A percentile compares a stretch with the other conserved stretches of the same genome.
phyloP scores from a whole-genome alignment of 2,888 invertebrate species.

The Melinaea marsaeus region DNA sequence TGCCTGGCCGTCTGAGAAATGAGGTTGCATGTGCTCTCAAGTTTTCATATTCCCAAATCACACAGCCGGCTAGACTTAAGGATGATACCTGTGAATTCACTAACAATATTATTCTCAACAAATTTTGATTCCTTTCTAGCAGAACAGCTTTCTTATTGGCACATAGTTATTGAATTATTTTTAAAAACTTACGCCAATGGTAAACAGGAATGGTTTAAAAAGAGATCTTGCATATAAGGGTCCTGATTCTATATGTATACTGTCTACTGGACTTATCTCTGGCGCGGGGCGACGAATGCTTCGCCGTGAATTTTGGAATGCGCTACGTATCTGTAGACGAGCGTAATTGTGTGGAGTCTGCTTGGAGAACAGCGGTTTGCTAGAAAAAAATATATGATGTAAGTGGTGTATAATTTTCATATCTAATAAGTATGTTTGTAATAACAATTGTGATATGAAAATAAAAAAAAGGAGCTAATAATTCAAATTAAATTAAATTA shows the following conservation, averaged over 20 bases:
- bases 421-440: too few relatives aligned
- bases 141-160: too few relatives aligned
- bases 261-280: slow-evolving; percentile 62
- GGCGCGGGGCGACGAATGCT: slow-evolving; percentile 42
- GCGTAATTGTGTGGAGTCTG: slow-evolving; percentile 32
- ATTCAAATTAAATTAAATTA: too few relatives aligned
- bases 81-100: slow-evolving; percentile 78
- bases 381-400: slow-evolving; percentile 30
- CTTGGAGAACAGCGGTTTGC: slow-evolving; percentile 38
- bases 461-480: too few relatives aligned
- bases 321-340: slow-evolving; percentile 51
- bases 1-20: slow-evolving; percentile 71
- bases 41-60: slow-evolving; percentile 93
- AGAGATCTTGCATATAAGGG: slow-evolving; percentile 66
- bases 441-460: too few relatives aligned
- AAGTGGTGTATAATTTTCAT: too few relatives aligned
- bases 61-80: slow-evolving; percentile 84
- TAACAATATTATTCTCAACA: neutral
- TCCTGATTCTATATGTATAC: slow-evolving; percentile 60
- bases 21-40: slow-evolving; percentile 75
- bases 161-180: neutral
- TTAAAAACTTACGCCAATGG: slow-evolving; percentile 77
- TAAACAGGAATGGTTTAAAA: slow-evolving; percentile 81
- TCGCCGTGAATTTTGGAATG: slow-evolving; percentile 58
- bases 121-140: neutral